Conservation (phyloP, 2,888 invertebrate species). For the Drosophila fulvimacula region DNA sequence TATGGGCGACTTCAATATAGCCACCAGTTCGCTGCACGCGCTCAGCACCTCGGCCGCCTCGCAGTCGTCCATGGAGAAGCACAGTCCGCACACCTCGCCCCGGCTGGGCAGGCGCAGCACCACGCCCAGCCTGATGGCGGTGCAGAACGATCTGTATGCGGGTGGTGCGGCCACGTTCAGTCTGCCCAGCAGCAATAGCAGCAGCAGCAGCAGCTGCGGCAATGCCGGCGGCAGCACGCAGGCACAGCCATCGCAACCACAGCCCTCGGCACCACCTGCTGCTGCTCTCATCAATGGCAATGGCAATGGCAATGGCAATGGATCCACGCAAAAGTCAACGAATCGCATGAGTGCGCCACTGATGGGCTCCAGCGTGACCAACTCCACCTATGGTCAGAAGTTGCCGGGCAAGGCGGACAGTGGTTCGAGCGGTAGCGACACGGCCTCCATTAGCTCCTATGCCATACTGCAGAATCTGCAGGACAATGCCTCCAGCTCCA, state of each 20-base stretch:
- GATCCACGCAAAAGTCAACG: slow-evolving; percentile 78
- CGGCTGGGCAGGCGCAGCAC: slow-evolving; percentile 85
- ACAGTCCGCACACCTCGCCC: slow-evolving; percentile 87
- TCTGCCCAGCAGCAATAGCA: slow-evolving; percentile 67
- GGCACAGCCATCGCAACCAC: slow-evolving; percentile 55
- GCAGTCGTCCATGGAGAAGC: slow-evolving; percentile 81
- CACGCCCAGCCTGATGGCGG: slow-evolving; percentile 84
- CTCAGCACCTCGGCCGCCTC: slow-evolving; percentile 82
- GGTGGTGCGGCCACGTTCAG: slow-evolving; percentile 75
- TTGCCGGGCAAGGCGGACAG: slow-evolving; percentile 71
- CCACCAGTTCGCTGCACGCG: slow-evolving; percentile 87
- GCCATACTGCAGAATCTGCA: slow-evolving; percentile 82
- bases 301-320: slow-evolving; percentile 58
- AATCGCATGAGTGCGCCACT: slow-evolving; percentile 85
- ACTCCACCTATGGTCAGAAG: slow-evolving; percentile 71
- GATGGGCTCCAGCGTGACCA: slow-evolving; percentile 75
- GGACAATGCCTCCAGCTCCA: slow-evolving; percentile 46
- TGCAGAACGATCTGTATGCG: slow-evolving; percentile 84
- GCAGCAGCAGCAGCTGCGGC: slow-evolving; percentile 25
- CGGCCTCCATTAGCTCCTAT: slow-evolving; percentile 77
- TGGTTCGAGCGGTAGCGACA: slow-evolving; percentile 65
- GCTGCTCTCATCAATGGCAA: slow-evolving; percentile 69
- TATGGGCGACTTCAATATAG: slow-evolving; percentile 87
- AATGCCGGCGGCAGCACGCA: slow-evolving; percentile 66
- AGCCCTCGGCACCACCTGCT: slow-evolving; percentile 81